Conservation (phyloP, 64 coral and sea anemone genomes). For the Pocillopora verrucosa region DNA sequence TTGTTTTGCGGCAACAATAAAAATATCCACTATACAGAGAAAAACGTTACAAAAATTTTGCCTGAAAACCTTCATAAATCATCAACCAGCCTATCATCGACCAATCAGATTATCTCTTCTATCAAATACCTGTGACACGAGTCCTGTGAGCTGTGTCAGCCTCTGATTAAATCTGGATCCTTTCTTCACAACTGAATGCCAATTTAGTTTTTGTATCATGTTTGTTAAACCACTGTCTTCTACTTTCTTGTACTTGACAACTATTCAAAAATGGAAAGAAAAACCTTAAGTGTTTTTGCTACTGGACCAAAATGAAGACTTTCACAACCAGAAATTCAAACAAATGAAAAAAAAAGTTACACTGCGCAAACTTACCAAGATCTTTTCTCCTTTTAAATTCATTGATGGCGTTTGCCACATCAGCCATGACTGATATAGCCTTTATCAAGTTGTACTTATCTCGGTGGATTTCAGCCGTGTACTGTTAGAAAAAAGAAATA, state of each 20-base stretch:
- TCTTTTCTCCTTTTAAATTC: slow-evolving; percentile 97
- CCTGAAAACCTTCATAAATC: no score
- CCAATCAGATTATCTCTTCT: no score
- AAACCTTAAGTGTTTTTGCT: background rate
- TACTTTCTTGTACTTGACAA: slow-evolving; percentile 88
- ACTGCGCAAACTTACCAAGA: slow-evolving; percentile 47
- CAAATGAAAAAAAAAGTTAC: no score
- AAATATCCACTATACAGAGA: no score
- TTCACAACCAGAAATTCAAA: background rate
- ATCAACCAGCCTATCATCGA: no score
- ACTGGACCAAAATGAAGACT: background rate
- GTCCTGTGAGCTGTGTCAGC: slow-evolving; percentile 89
- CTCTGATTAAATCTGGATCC: slow-evolving; percentile 91
- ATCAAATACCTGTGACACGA: slow-evolving; percentile 81
- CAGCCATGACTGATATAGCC: slow-evolving; percentile 82
- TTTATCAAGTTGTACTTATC: slow-evolving; percentile 87
- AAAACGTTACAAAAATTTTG: no score
- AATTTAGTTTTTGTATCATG: slow-evolving; percentile 88
- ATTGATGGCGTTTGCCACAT: slow-evolving; percentile 89
- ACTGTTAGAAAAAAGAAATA: slow-evolving; percentile 40
- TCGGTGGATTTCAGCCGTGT: slow-evolving; percentile 88
- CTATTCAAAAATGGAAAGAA: slow-evolving; percentile 27
- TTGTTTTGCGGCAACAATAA: no score
- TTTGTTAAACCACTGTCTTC: slow-evolving; percentile 87
- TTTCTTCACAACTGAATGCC: slow-evolving; percentile 99